phyloP scores from a whole-genome alignment of 37 sponge, comb jelly and placozoan species.

The Eunapius fragilis region DNA sequence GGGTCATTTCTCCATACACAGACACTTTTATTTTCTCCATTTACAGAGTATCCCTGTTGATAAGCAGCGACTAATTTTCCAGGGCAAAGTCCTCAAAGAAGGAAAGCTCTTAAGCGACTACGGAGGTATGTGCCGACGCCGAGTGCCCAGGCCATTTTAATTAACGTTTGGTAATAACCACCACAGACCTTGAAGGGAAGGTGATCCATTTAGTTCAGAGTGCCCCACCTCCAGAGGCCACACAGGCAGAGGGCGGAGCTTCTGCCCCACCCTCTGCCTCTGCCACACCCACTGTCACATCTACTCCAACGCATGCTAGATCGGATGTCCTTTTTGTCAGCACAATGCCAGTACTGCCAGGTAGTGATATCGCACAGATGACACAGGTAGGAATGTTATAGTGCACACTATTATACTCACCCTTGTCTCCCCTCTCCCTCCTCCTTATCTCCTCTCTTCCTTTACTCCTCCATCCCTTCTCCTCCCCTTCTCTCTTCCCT shows the following conservation, averaged over 20 bases:
- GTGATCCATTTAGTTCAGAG: slow-evolving; percentile 44
- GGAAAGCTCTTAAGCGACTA: slow-evolving; percentile 5
- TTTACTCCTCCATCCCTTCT: not conserved
- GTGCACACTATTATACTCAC: no score
- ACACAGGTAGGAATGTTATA: not conserved
- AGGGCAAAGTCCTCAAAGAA: slow-evolving; percentile 55
- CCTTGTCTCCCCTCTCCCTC: not conserved
- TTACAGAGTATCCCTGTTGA: slow-evolving; percentile 36
- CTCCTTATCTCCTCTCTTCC: not conserved
- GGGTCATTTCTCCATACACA: not conserved
- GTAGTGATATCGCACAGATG: not conserved
- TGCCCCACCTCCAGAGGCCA: slow-evolving; percentile 18
- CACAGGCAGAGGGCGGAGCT: not conserved
- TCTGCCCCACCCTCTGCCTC: not conserved
- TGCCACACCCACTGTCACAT: not conserved
- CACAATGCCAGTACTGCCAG: not conserved
- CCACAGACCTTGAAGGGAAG: slow-evolving; percentile 15
- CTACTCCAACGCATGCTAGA: not conserved
- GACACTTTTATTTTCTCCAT: not conserved
- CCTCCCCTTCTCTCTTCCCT: not conserved
- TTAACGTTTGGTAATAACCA: not conserved
- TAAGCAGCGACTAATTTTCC: slow-evolving; percentile 43
- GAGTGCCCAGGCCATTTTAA: not conserved
- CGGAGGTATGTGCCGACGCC: not conserved
- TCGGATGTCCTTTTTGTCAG: slow-evolving; percentile 32